Base-by-base conservation (phyloP, 2,113 vertebrate species). In the Clupea harengus region DNA sequence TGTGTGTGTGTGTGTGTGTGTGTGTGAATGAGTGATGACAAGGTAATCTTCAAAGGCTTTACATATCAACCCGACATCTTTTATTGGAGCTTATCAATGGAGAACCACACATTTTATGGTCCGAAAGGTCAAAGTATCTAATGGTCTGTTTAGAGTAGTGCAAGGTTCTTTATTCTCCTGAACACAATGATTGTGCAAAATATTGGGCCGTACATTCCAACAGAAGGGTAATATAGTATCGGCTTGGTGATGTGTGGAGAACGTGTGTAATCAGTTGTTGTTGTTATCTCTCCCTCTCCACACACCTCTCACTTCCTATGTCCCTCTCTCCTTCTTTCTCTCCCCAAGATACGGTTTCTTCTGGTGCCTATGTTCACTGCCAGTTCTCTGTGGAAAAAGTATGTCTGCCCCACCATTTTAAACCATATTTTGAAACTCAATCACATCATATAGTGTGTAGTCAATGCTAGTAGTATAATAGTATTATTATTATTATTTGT, bases 321-420 rank as follows among this genome's bases (percentile, higher is more conserved):
- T 39, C 2, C 39, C 39, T 39, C 13, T 60, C 52, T 81, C 78
- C 9, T 25, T 49, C 22, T 82, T 7, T 83, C 22, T 82, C 45
- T 82, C 81, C 20, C 94, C 92, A 89, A 99, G 98, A 91, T 45
- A 96, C 96, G 0, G 82, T 97, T 81, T 9, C 91, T 89, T 92
- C 2, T 0, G 89, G 86, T 2, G 39, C 0, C 1, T 94, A 97
- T 87, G 92, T 96, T 91, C 94, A 94, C n/a, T 97, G 97, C 20
- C 60, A 91, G 0, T 99, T 99, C 90, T 91, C 87, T 2, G 92
- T 91, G 89, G 84, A 75, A 39, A 0, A 86, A 6, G 97, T 99
- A 96, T 95, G 97, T 93, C 83, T 85, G 28, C 57, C 46, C 44
- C 9, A 11, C 10, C 8, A 80, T 82, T 22, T 47, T 13, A 44